Conservation (phyloP, 1,140 invertebrate species). For the Sminthurinus signatus region DNA sequence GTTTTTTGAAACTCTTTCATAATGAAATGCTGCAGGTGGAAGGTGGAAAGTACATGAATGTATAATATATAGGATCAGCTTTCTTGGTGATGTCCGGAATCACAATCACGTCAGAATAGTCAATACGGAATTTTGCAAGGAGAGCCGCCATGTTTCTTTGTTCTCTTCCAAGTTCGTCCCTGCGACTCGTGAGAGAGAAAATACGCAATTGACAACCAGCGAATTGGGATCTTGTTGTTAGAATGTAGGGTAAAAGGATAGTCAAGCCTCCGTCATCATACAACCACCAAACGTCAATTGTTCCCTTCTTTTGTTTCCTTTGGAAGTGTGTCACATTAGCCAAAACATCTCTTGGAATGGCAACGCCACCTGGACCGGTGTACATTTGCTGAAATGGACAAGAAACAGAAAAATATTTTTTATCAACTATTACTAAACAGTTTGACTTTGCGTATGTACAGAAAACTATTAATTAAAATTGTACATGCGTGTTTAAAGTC, state of each 20-base stretch:
- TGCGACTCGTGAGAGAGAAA: constrained; percentile 79
- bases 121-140: constrained; percentile 85
- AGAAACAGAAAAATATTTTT: too few relatives aligned
- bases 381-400: too few relatives aligned
- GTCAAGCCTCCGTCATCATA: constrained; percentile 73
- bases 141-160: constrained; percentile 88
- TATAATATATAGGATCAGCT: too few relatives aligned
- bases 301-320: constrained; percentile 65
- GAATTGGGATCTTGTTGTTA: constrained; percentile 77
- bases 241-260: constrained; percentile 84
- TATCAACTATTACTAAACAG: too few relatives aligned
- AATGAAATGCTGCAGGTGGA: too few relatives aligned
- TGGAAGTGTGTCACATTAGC: constrained; percentile 54
- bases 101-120: constrained; percentile 83
- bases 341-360: constrained; percentile 57
- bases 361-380: constrained; percentile 51
- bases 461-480: too few relatives aligned
- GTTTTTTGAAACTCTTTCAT: too few relatives aligned
- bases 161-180: constrained; percentile 75
- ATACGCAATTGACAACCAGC: constrained; percentile 77
- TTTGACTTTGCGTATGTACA: too few relatives aligned
- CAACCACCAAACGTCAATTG: constrained; percentile 97
- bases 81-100: constrained; percentile 73
- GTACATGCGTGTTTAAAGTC: too few relatives aligned
- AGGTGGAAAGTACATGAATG: too few relatives aligned